Base-by-base conservation (phyloP, 2,888 invertebrate species). In the Resseliella maxima region DNA sequence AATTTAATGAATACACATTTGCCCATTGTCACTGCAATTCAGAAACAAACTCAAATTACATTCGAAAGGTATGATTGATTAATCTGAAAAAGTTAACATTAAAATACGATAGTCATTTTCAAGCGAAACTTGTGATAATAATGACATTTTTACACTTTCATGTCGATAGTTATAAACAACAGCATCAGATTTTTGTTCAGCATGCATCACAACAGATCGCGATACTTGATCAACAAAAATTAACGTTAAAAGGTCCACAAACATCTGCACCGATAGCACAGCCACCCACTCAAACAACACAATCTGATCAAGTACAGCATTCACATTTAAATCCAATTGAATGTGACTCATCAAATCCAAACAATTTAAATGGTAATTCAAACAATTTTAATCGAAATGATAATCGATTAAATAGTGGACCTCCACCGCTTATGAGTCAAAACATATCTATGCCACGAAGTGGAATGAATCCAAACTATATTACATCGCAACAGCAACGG, bases 171-270 rank as follows among this genome's bases (percentile, higher is more conserved):
- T 97, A 98, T 89, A 96, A 97, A 92, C 94, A 96, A 64, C 99
- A 99, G 90, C 99, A 99, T 92, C 96, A 98, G 91, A 96, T 98
- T 18, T 99, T 98, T 90, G 96, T 97, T 18, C 94, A 95, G 87
- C 99, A 99, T 92, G 96, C 98, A 8, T 93, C 96, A 91, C 95
- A 96, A 90, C 97, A 97, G 91, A 96, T 98, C 89, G 95, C 96
- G 89, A 96, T 95, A 88, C 92, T 96, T 86, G 96, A 97, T 90
- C 94, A 95, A 90, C 96, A 96, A 90, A 96, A 95, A 89, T 93
- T 94, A 88, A 92, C 91, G 50, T 89, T 92, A n/a, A 92, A 92
- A 86, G 91, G 90, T 85, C 92, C 91, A 86, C 90, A 91, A 88
- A 31, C 72, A 21, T 31, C 31, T 2, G 2, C 31, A 15, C 83